Evolutionary conservation across 1,140 invertebrate genomes (phyloP), one percentile per base, ranked within the genome.

Genomic region (Popillia japonica): DNA sequence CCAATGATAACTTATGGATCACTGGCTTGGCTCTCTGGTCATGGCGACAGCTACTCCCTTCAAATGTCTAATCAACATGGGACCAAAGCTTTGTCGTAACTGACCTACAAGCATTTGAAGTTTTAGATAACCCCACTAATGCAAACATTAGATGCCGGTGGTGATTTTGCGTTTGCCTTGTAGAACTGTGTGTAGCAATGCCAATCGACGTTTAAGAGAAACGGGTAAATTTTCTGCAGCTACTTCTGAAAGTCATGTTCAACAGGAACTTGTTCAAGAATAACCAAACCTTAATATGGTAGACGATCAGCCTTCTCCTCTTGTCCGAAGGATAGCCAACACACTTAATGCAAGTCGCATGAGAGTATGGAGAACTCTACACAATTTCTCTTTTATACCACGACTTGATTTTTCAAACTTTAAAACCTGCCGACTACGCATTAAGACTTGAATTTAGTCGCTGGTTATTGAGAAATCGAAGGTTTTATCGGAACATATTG

Each of bases 331-430:
- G 40, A 74, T 74, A 74, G 72, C 23, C 72, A 74, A 74, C 72
- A 74, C 9, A 74, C 40, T 74, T 27, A 74, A 74, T n/a, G 72
- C 23, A 76, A 22, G 48, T 14, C 75, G 48, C n/a, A 59, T 59
- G 75, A 76, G 44, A 76, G 75, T 76, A 76, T 76, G 41, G 75
- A 76, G 42, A 76, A 76, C 75, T 76, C 55, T 76, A 59, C 75
- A 76, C 48, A 76, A 76, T 17, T 76, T 76, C 6, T 41, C 41
- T 76, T 59, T 76, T 22, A 41, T 76, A 76, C 75, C 40, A 76
- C 22, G 23, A 20, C 40, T 76, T 76, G 55, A n/a, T 17, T 59
- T 41, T 48, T 14, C 75, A 76, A 48, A 20, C 75, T 76, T 44
- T 76, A 76, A 55, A 48, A 76, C 44, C 48, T 76, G 48, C 42